Conservation (phyloP, 53 echinoderm and acorn worm genomes). For the Echinometra lucunter region DNA sequence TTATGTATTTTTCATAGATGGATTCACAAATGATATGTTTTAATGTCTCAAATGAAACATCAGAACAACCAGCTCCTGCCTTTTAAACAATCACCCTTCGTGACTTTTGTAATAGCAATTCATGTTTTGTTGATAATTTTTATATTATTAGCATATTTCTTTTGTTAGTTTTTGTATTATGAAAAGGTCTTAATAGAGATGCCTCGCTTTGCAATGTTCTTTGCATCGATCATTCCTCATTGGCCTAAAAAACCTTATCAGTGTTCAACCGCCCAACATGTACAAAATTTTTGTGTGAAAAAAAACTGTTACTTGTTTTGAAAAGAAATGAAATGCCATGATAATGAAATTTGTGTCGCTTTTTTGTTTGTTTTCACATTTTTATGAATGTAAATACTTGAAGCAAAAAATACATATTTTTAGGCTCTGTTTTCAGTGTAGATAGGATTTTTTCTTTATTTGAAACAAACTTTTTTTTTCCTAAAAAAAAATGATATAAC, state of each 20-base stretch:
- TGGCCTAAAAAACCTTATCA: conserved; percentile 47
- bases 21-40: neutral
- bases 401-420: neutral
- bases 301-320: neutral
- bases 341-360: neutral
- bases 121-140: conserved; percentile 1
- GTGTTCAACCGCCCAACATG: conserved; percentile 60
- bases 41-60: neutral
- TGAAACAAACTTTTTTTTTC: no score
- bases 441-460: neutral
- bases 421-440: conserved; percentile 7
- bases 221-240: conserved; percentile 12
- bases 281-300: conserved; percentile 52
- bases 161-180: conserved; percentile 41
- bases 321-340: neutral
- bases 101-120: neutral
- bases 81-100: neutral
- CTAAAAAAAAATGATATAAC: no score
- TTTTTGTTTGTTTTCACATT: neutral
- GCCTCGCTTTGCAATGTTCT: conserved; percentile 6
- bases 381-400: conserved; percentile 38
- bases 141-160: neutral
- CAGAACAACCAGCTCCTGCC: neutral
- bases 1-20: neutral
- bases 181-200: conserved; percentile 16